Evolutionary conservation across 2,888 invertebrate species (phyloP), one percentile per base, ranked within the genome.

Genomic region (Macrophya alboannulata): DNA sequence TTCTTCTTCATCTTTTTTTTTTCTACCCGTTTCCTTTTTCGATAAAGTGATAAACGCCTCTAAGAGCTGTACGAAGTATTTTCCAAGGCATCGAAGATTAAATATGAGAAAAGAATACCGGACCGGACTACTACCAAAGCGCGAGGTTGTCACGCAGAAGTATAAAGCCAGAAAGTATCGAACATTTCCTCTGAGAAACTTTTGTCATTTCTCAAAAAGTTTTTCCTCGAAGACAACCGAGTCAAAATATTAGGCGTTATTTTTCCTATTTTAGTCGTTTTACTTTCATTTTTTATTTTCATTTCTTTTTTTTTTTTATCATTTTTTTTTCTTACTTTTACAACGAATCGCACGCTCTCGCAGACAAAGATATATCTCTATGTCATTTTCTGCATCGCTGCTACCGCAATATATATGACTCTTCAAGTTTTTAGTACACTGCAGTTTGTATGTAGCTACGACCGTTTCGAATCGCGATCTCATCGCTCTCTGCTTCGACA

Each of bases 241-340:
- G 81, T 40, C 81, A 55, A 77, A 77, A 77, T 77, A 77, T 81
- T 59, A 65, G 81, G 40, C 81, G 81, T 81, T 81, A 81, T 81
- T 81, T 81, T 62, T 81, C 81, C 65, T 40, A 81, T 17, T 3
- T 37, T 31, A 15, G 15, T 77, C 37, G 15, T 40, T 77, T 51
- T 55, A 25, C n/a, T n/a, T n/a, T n/a, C n/a, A n/a, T 21, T 43
- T 17, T 9, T 43, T 55, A 17, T n/a, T n/a, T n/a, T n/a, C n/a
- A n/a, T n/a, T 17, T 31, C 51, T 37, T 55, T 25, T 21, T 43
- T 40, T 21, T 43, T 17, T 9, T 43, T 55, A 17, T 68, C n/a
- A n/a, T 40, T 83, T 43, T 43, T 62, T 55, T 37, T 37, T 37
- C 68, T 37, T 37, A 68, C 17, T 68, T 17, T 5, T 6, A 68